A percentile compares a stretch with the other conserved stretches of the same genome.
Conservation (phyloP, 2,888 invertebrate species). For the Diarsia dahlii region DNA sequence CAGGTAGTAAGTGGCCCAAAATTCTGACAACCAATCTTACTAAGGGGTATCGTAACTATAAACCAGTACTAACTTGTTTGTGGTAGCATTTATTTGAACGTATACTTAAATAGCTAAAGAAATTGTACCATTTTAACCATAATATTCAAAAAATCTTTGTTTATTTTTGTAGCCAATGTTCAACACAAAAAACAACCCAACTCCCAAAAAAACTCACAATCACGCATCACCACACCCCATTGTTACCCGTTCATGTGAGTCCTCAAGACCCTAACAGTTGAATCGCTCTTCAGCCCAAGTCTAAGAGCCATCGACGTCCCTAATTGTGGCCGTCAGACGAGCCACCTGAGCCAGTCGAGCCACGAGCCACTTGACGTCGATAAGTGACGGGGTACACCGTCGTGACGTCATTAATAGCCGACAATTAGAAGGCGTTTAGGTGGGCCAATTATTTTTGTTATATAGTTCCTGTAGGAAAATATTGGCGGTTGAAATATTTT, state of each 20-base stretch:
- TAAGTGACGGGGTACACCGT: slow-evolving; percentile 55
- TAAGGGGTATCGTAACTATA: neutral
- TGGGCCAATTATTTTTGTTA: slow-evolving; percentile 36
- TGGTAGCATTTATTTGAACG: neutral
- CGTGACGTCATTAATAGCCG: slow-evolving; percentile 48
- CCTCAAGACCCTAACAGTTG: slow-evolving; percentile 51
- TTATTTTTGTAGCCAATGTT: neutral
- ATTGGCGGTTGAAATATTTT: neutral
- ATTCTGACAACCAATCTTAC: neutral
- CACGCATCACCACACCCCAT: slow-evolving; percentile 21
- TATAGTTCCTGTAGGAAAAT: slow-evolving; percentile 15
- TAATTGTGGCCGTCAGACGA: slow-evolving; percentile 62
- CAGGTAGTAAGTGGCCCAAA: neutral
- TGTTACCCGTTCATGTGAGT: slow-evolving; percentile 32
- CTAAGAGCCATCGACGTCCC: slow-evolving; percentile 57
- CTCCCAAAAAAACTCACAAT: neutral
- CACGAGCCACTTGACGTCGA: slow-evolving; percentile 60
- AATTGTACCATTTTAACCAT: neutral
- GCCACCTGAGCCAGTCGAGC: slow-evolving; percentile 43
- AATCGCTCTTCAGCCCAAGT: slow-evolving; percentile 56
- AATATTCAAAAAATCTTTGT: neutral
- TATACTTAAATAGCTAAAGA: neutral
- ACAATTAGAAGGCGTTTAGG: slow-evolving; percentile 43
- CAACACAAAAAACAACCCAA: neutral
- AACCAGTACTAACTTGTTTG: neutral